These are phyloP conservation scores for Herpetotheres cachinnans DNA, from an alignment of 2,113 vertebrate species.

Conservation along the genomic window DNA sequence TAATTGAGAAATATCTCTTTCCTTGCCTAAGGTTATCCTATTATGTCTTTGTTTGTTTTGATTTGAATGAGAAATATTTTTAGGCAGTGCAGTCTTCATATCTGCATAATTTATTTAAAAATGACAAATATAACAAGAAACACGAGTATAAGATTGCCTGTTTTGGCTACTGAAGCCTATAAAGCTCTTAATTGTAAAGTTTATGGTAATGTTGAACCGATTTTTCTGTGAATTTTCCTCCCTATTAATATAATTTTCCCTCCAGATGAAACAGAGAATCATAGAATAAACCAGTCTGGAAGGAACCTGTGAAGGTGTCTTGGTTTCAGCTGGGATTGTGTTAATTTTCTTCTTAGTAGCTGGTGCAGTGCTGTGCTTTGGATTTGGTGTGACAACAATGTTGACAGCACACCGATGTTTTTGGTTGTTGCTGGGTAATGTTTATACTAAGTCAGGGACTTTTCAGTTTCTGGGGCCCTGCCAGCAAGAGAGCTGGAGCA, in stretches of 20 bases:
- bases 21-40: neutral
- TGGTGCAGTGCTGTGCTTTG: no score
- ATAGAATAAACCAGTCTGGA: neutral
- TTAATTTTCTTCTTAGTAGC: no score
- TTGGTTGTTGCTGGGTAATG: no score
- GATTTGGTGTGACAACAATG: no score
- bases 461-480: no score
- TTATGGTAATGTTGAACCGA: rapidly evolving
- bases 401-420: no score
- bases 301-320: neutral
- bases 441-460: no score
- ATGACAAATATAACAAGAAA: neutral
- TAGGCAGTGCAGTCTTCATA: neutral
- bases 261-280: neutral
- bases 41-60: neutral
- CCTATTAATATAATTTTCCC: neutral
- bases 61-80: neutral
- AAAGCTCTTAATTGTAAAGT: neutral
- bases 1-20: neutral
- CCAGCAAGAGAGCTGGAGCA: no score
- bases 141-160: neutral
- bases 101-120: neutral
- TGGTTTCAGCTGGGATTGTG: no score
- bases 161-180: neutral
- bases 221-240: neutral